A percentile compares a stretch with the other conserved stretches of the same genome.
Conservation (phyloP, 2,888 invertebrate genomes). For the Xestobium rufovillosum region DNA sequence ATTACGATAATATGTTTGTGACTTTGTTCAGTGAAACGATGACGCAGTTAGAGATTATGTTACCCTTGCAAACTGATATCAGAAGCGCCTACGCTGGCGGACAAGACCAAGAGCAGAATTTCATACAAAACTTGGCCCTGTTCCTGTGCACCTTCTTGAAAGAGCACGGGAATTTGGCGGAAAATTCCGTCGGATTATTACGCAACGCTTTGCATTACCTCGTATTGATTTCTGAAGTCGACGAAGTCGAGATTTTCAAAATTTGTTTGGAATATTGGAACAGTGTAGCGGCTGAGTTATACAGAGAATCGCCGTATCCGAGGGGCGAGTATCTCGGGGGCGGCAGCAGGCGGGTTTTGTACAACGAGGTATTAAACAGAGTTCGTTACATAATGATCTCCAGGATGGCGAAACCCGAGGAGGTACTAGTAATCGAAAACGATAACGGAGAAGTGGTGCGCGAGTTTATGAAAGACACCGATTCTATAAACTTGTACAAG, state of each 20-base stretch:
- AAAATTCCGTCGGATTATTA: constrained; percentile 66
- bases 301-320: constrained; percentile 74
- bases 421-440: constrained; percentile 98
- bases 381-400: constrained; percentile 97
- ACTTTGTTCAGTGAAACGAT: constrained; percentile 86
- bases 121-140: constrained; percentile 96
- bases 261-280: constrained; percentile 99
- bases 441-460: constrained; percentile 99
- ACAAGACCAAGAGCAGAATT: constrained; percentile 94
- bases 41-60: constrained; percentile 85
- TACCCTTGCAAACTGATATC: constrained; percentile 86
- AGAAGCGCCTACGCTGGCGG: constrained; percentile 90
- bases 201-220: constrained; percentile 81
- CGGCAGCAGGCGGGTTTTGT: constrained; percentile 53
- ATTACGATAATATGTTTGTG: constrained; percentile 90
- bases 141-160: constrained; percentile 95
- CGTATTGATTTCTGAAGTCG: constrained; percentile 92
- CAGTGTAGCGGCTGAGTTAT: constrained; percentile 83
- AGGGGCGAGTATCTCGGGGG: constrained; percentile 35
- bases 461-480: constrained; percentile 99
- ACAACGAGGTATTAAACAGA: constrained; percentile 74
- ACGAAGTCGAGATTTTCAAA: constrained; percentile 99
- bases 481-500: constrained; percentile 98
- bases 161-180: constrained; percentile 86
- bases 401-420: constrained; percentile 99